phyloP scores from a whole-genome alignment of 2,888 invertebrate genomes.

The Euproctis similis region DNA sequence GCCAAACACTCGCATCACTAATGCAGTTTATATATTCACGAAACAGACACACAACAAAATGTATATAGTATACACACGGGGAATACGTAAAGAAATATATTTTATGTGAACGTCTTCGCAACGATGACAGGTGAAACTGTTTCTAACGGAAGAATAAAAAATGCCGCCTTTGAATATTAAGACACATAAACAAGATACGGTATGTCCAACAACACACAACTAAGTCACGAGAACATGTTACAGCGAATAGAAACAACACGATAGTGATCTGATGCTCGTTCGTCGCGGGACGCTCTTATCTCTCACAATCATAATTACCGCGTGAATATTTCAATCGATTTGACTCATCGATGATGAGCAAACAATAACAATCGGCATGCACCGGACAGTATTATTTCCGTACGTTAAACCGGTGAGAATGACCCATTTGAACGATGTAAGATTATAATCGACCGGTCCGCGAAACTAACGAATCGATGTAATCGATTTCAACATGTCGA shows the following conservation, averaged over 20 bases:
- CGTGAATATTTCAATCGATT: constrained; percentile 68
- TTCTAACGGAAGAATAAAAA: constrained; percentile 48
- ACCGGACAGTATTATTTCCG: constrained; percentile 51
- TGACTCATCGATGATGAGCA: constrained; percentile 56
- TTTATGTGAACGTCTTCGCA: constrained; percentile 53
- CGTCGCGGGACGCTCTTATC: constrained; percentile 49
- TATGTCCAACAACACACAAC: constrained; percentile 37
- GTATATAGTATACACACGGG: constrained; percentile 40
- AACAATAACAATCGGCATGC: constrained; percentile 60
- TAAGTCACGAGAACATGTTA: constrained; percentile 45
- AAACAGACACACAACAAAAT: constrained; percentile 37
- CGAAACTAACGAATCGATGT: constrained; percentile 53
- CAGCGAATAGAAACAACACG: constrained; percentile 41
- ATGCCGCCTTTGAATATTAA: constrained; percentile 48
- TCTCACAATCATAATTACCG: constrained; percentile 61
- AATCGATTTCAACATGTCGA: constrained; percentile 66
- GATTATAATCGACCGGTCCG: constrained; percentile 47
- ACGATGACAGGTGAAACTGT: constrained; percentile 62
- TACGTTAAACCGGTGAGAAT: constrained; percentile 48
- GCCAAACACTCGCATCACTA: constrained; percentile 38
- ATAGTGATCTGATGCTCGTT: constrained; percentile 42
- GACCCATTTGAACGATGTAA: constrained; percentile 43
- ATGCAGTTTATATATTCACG: constrained; percentile 59
- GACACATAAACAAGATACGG: constrained; percentile 42
- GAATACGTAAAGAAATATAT: constrained; percentile 62